phyloP scores from a whole-genome alignment of 1,140 invertebrate genomes.

The Aphelinus atriplicis region DNA sequence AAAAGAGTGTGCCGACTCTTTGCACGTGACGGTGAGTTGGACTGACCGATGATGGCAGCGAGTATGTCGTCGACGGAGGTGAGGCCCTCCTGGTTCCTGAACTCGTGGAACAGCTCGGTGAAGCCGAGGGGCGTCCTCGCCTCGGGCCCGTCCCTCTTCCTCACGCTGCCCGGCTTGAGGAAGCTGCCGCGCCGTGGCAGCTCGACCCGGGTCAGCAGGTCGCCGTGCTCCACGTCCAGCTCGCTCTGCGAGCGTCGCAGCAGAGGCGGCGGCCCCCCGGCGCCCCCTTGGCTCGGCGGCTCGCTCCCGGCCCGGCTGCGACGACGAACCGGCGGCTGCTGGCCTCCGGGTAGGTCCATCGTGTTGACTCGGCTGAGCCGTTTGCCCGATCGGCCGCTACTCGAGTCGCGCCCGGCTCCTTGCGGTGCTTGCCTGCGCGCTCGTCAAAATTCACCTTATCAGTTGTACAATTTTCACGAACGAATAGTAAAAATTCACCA shows the following conservation, averaged over 20 bases:
- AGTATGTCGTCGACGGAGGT: conserved; percentile 89
- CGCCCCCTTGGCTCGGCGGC: conserved; percentile 59
- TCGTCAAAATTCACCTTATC: too few relatives aligned
- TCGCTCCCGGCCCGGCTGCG: conserved; percentile 61
- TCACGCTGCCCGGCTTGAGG: conserved; percentile 73
- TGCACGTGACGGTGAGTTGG: too few relatives aligned
- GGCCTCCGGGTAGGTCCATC: conserved; percentile 41
- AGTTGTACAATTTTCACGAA: too few relatives aligned
- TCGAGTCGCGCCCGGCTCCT: too few relatives aligned
- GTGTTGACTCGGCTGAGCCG: conserved; percentile 45
- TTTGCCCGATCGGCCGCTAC: not conserved
- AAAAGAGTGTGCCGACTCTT: too few relatives aligned
- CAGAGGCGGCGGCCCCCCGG: conserved; percentile 60
- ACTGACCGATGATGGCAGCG: conserved; percentile 77
- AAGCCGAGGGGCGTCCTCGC: conserved; percentile 81
- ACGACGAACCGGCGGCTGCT: conserved; percentile 33
- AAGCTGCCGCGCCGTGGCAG: conserved; percentile 85
- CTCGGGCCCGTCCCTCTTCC: conserved; percentile 56
- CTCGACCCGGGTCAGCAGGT: conserved; percentile 84
- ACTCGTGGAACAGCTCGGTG: conserved; percentile 84
- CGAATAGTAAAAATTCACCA: too few relatives aligned
- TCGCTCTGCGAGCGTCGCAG: conserved; percentile 68
- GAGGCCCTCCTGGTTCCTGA: conserved; percentile 84
- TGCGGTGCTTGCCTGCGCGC: too few relatives aligned
- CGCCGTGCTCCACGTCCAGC: conserved; percentile 68